phyloP scores from a whole-genome alignment of 2,113 vertebrate species.

The Psephotus haematonotus region DNA sequence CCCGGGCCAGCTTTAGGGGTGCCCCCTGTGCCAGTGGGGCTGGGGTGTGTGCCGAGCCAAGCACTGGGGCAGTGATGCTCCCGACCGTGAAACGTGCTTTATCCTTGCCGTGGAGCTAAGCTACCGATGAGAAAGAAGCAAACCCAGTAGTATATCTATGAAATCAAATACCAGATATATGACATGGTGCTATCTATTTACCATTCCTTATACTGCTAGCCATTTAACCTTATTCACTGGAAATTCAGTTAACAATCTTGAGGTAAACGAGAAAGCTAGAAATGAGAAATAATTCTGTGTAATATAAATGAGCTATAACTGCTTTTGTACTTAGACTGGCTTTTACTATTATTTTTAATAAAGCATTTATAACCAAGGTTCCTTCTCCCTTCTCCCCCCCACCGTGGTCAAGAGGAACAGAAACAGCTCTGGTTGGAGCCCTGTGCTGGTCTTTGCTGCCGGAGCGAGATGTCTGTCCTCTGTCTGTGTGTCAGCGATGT shows the following conservation, averaged over 20 bases:
- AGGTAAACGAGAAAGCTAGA: slow-evolving; percentile 66
- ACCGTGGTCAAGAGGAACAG: slow-evolving; percentile 49
- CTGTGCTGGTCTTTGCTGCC: not conserved
- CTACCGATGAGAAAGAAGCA: slow-evolving; percentile 18
- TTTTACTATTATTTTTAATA: slow-evolving; percentile 70
- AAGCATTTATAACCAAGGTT: slow-evolving; percentile 63
- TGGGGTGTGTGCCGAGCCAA: not conserved
- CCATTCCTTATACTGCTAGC: slow-evolving; percentile 81
- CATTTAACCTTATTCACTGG: slow-evolving; percentile 80
- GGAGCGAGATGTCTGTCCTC: slow-evolving; percentile 53
- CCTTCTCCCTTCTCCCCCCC: not conserved
- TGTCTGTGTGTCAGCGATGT: slow-evolving; percentile 56
- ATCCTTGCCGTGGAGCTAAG: not conserved
- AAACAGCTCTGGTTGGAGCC: slow-evolving; percentile 20
- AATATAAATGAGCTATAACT: slow-evolving; percentile 75
- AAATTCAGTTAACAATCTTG: slow-evolving; percentile 74
- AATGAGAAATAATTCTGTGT: slow-evolving; percentile 75
- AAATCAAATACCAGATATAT: slow-evolving; percentile 56
- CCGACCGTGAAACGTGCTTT: not conserved
- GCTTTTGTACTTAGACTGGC: slow-evolving; percentile 77
- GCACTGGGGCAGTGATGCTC: not conserved
- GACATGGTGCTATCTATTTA: slow-evolving; percentile 85
- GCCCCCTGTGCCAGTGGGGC: not conserved
- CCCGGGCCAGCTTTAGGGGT: not conserved
- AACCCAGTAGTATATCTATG: not conserved